Conservation (phyloP, 2,113 vertebrate species). For the Triplophysa rosa region DNA sequence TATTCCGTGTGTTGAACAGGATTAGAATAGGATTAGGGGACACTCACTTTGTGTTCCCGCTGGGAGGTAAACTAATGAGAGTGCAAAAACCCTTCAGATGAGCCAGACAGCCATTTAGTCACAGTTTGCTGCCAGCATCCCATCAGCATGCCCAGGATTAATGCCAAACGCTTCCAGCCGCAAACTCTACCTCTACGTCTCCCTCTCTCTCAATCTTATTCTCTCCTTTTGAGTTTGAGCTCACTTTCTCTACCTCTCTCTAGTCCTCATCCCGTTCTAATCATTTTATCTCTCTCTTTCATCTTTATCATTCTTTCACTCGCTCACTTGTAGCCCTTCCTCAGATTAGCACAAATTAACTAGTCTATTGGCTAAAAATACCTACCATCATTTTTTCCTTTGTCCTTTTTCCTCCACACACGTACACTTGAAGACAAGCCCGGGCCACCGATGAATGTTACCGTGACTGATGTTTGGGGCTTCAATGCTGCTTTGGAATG, state of each 20-base stretch:
- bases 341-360: conserved; percentile 18
- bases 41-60: conserved; percentile 61
- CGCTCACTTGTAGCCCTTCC: conserved; percentile 8
- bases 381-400: neutral
- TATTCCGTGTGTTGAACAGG: conserved; percentile 67
- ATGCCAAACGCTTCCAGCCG: conserved; percentile 52
- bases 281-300: neutral
- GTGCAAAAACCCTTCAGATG: conserved; percentile 53
- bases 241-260: neutral
- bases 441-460: conserved; percentile 74
- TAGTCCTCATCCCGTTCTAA: neutral
- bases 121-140: conserved; percentile 46
- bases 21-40: conserved; percentile 59
- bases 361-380: conserved; percentile 25
- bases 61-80: conserved; percentile 68
- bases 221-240: conserved; percentile 13
- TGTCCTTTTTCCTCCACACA: neutral
- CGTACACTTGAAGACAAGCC: conserved; percentile 78
- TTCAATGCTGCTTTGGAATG: conserved; percentile 85
- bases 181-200: neutral
- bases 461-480: conserved; percentile 88
- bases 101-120: conserved; percentile 54
- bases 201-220: neutral
- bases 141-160: conserved; percentile 54
- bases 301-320: conserved; percentile 16